Base-by-base conservation (phyloP, 2,888 invertebrate species). In the Campoletis raptor region DNA sequence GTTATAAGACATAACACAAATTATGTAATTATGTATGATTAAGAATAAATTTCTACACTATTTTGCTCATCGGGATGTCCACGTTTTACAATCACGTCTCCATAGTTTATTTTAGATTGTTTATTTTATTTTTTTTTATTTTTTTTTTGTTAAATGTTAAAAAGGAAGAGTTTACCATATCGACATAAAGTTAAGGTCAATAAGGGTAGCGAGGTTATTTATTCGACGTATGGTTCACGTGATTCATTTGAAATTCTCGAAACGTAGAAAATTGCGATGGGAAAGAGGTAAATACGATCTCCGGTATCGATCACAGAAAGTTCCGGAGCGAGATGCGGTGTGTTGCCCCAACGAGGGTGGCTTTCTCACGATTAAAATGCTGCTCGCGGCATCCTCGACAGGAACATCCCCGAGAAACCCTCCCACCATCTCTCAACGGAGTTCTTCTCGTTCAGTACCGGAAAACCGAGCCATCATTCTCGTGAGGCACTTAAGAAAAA, bases 271-370 rank as follows among this genome's bases (percentile, higher is more conserved):
- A 85, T 85, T 87, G 87, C 76, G 72, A 76, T 36, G 67, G 80
- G 57, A 83, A 85, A 81, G 87, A 87, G 85, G 87, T 87, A 87
- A 87, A 85, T 87, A 85, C 82, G 87, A 86, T 86, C 81, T 86
- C 86, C 86, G 86, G 83, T 86, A 86, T 86, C 86, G 86, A 86
- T 86, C 86, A 81, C 81, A 12, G 70, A 21, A 78, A 81, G 78
- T 87, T 83, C 82, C 82, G 82, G 82, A 64, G 66, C 57, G 48
- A 64, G 70, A 67, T 52, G 78, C 8, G 64, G 57, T 74, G 54
- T 57, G 76, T 73, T 74, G 74, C 66, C 66, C 36, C 66, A 69
- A 66, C 80, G 79, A 77, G 77, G 73, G 85, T 69, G 24, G 52
- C 10, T 12, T 30, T 54, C 45, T 36, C 79, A 64, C 87, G 87